Base-by-base conservation (phyloP, 2,113 vertebrate genomes). In the Oreochromis spilurus region DNA sequence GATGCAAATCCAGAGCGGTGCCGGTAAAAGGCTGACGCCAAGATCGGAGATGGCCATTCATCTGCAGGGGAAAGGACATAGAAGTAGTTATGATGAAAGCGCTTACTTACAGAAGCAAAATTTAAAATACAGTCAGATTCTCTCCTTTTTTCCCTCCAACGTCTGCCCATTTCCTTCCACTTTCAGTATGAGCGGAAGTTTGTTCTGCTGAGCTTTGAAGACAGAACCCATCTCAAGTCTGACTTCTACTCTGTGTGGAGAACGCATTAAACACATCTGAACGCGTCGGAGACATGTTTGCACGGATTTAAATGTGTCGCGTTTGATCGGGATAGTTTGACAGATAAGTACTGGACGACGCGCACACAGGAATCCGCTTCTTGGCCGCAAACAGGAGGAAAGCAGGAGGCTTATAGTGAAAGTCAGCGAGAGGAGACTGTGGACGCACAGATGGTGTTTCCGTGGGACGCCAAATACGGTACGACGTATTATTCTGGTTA, bases 401-500 rank as follows among this genome's bases (percentile, higher is more conserved):
- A 52, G 45, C 60, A 6, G 79, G 79, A 84, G 81, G 9, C 43
- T 84, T 54, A 13, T 2, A 31, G 43, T 5, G 31, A 78, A 67
- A 81, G 79, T 54, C 75, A 48, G 29, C 84, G 84, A 81, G 81
- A 72, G 77, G 55, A 21, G 67, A 16, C 0, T 77, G 72, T 13
- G 85, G 89, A 78, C 92, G 95, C 91, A 94, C 93, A 95, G 86
- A 97, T 97, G 96, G 96, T 97, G 92, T 97, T 97, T 93, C 96
- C 96, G 86, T 97, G 96, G 96, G 96, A 97, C 94, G 93, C 96
- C 6, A 97, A 97, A 95, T 97, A 97, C 96, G 96, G 96, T 97
- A 87, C 67, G 72, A 77, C 10, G 24, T 50, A 2, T 52, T 77
- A 34, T 52, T 77, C 1, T 77, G 14, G 16, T 7, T 29, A 10